A percentile compares a stretch with the other conserved stretches of the same genome.
phyloP scores from a whole-genome alignment of 2,888 invertebrate genomes.

The Hemithea aestivaria region DNA sequence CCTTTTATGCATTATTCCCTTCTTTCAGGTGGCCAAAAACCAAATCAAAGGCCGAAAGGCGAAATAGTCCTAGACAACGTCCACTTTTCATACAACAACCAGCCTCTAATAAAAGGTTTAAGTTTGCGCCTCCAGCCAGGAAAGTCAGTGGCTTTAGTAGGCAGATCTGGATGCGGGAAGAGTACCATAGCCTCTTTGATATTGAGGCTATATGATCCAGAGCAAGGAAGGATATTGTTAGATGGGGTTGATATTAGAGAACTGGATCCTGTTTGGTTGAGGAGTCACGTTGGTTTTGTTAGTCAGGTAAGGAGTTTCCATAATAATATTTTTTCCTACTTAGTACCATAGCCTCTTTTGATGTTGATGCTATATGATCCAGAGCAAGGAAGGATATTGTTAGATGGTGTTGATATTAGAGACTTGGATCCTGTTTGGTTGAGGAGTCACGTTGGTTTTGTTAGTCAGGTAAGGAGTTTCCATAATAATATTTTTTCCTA shows the following conservation, averaged over 20 bases:
- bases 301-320: too few species aligned
- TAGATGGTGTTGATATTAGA: conserved; percentile 89
- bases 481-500: background rate
- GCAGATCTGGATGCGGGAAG: conserved; percentile 96
- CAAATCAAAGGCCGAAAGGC: conserved; percentile 78
- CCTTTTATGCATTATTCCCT: background rate
- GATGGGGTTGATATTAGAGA: conserved; percentile 88
- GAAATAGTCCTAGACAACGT: conserved; percentile 87
- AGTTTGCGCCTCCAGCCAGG: conserved; percentile 83
- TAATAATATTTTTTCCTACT: too few species aligned
- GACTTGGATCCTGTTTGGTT: conserved; percentile 91
- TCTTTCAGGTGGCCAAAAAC: conserved; percentile 80
- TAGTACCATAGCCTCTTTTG: conserved; percentile 91
- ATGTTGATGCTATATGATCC: conserved; percentile 94
- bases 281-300: conserved; percentile 92
- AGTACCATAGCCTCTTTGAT: conserved; percentile 93
- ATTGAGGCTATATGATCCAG: conserved; percentile 92
- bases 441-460: conserved; percentile 91
- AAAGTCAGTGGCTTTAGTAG: conserved; percentile 89
- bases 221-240: conserved; percentile 82
- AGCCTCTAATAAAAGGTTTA: conserved; percentile 80
- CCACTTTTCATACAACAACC: conserved; percentile 84
- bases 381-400: conserved; percentile 80
- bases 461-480: conserved; percentile 85
- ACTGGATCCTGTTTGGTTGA: conserved; percentile 90